Conservation (phyloP, 2,888 invertebrate genomes). For the Drosophila parthenogenetica region DNA sequence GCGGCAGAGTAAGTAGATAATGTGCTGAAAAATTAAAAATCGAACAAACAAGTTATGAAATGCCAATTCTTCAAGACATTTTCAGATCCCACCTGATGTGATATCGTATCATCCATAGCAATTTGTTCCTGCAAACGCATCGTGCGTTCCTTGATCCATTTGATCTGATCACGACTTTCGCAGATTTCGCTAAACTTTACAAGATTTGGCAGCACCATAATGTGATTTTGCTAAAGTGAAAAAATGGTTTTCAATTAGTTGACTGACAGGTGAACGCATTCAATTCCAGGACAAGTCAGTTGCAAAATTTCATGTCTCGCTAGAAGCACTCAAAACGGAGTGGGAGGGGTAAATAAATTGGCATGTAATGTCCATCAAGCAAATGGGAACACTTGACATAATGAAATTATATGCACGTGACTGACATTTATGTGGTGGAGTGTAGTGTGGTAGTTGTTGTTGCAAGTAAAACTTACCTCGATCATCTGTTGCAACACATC, state of each 20-base stretch:
- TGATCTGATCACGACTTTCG: constrained; percentile 90
- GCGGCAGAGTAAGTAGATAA: constrained; percentile 85
- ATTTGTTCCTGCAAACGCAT: constrained; percentile 89
- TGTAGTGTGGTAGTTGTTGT: not conserved
- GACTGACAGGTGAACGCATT: constrained; percentile 40
- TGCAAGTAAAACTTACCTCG: constrained; percentile 79
- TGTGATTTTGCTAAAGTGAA: constrained; percentile 82
- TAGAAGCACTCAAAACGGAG: constrained; percentile 32
- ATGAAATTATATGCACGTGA: constrained; percentile 52
- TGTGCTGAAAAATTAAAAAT: constrained; percentile 78
- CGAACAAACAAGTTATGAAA: not conserved
- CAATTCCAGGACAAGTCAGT: constrained; percentile 39
- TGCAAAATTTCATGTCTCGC: constrained; percentile 14
- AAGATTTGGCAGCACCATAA: constrained; percentile 88
- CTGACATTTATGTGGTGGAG: constrained; percentile 15
- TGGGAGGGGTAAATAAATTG: constrained; percentile 23
- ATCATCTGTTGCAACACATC: constrained; percentile 93
- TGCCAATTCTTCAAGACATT: not conserved
- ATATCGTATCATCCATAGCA: constrained; percentile 90
- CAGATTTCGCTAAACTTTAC: constrained; percentile 91
- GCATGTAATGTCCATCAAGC: constrained; percentile 32
- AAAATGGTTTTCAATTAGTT: constrained; percentile 40
- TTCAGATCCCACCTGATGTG: constrained; percentile 86
- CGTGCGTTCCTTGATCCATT: constrained; percentile 91
- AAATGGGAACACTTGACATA: constrained; percentile 29